Evolutionary conservation across 2,888 invertebrate species (phyloP), one percentile per base, ranked within the genome.

Genomic region (Scelioninae gen. 1): DNA sequence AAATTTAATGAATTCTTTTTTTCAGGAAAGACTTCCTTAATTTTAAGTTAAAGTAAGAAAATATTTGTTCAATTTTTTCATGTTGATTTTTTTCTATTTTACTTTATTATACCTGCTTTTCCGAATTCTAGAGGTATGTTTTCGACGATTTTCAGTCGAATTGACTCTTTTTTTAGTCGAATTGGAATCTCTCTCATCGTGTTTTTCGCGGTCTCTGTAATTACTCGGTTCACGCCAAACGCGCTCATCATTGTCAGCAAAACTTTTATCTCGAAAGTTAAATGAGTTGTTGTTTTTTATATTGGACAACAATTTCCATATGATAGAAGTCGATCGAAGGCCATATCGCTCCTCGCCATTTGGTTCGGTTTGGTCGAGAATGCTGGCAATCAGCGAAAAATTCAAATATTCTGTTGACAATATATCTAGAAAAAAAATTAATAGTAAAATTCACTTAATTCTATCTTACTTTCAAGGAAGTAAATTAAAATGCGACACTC

Each of bases 241-340:
- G 47, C 88, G 87, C 15, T 88, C 87, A 31, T 80, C 84, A 11
- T 79, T 85, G 55, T 90, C 87, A 11, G 76, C 72, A 5, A 83
- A 82, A 11, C 81, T 86, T 82, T 87, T 88, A 34, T 92, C 89
- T 9, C 87, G 88, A 6, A 92, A 82, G 74, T 87, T 89, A 56
- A 92, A 89, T 0, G 92, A 92, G 74, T 88, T 91, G 72, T 92
- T 92, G 76, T 90, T 90, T 65, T 91, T 92, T 43, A 92, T 90
- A 82, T 90, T 90, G 85, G 94, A 94, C 31, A 95, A 92, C 78
- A 95, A 92, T 88, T 94, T 95, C 80, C 94, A 93, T 87, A 96
- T 95, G 87, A 96, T 93, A 13, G 96, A 93, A 91, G 94, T 93
- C 91, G 94, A 93, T 89, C 94, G 94, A 86, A 95, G 88, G 87